Evolutionary conservation across 2,113 vertebrate genomes (phyloP), one percentile per base, ranked within the genome.

Genomic region (Phoxinus phoxinus): DNA sequence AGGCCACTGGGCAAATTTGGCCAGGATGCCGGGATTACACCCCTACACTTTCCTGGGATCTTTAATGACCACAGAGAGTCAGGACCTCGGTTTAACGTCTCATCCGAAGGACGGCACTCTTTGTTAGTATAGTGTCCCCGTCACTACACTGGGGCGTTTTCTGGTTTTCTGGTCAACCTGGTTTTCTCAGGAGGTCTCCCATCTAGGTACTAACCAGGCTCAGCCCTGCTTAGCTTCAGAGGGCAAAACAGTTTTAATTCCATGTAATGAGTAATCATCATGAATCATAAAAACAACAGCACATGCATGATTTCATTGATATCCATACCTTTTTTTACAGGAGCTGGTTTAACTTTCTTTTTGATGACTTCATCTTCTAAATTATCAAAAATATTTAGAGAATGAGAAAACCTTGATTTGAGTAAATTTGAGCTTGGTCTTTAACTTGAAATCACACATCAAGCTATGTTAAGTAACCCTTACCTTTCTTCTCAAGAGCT

Each of bases 401-500:
- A 76, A 73, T 46, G 37, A 44, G 41, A 44, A 73, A 63, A 73
- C 6, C 37, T 13, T 41, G 4, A 41, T 37, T 72, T 23, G 21
- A 32, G 2, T n/a, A 41, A 12, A n/a, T 41, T n/a, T 72, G 35
- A 72, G 69, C 23, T 41, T n/a, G 0, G 4, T n/a, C 4, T 72
- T 72, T 41, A 23, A 72, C 21, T 41, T 12, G 17, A 19, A 51
- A 53, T 13, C 23, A 74, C 10, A 46, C 8, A 46, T 75, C 5
- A 75, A 30, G 3, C 9, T 2, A 44, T 8, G 27, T 30, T 3
- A 67, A 10, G 1, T 48, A 46, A 23, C n/a, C 44, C 37, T 9
- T 17, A 81, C 78, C 78, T 81, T 86, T 81, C 37, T 90, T 93
- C 37, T 89, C 19, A 11, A 90, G 88, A 19, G 83, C 84, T 67